Evolutionary conservation across 2,113 vertebrate species (phyloP).

Genomic region (Eulemur macaco): DNA sequence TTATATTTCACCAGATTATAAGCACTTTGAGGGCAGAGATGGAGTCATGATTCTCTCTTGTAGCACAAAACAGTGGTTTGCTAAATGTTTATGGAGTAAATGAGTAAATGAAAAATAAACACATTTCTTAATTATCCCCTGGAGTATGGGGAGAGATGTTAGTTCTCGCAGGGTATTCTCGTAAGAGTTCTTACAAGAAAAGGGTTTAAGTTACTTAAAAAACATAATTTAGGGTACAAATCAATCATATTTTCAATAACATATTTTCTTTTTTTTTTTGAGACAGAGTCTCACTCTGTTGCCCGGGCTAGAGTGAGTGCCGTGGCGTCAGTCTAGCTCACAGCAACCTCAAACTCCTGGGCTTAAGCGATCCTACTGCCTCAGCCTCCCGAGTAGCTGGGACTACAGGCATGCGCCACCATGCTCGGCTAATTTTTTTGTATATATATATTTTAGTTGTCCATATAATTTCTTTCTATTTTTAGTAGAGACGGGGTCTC

Average conservation of each 20-base stretch:
- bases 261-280: not conserved
- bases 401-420: too few relatives aligned
- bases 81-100: not conserved
- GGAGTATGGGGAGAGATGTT: too few relatives aligned
- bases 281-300: too few relatives aligned
- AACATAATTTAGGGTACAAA: not conserved
- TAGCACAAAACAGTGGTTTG: not conserved
- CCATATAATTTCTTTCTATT: too few relatives aligned
- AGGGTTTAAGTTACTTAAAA: not conserved
- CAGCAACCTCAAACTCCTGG: too few relatives aligned
- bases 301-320: too few relatives aligned
- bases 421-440: too few relatives aligned
- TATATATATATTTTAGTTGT: too few relatives aligned
- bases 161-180: rapidly evolving
- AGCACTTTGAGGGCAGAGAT: not conserved
- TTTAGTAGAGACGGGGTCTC: too few relatives aligned
- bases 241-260: not conserved
- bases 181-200: not conserved
- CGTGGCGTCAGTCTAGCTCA: too few relatives aligned
- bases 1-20: not conserved
- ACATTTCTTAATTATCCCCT: not conserved
- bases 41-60: not conserved
- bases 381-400: too few relatives aligned
- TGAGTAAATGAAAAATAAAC: not conserved
- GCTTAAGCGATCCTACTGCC: too few relatives aligned